Evolutionary conservation across 1,140 invertebrate species (phyloP), one percentile per base, ranked within the genome.

Genomic region (Zaprionus gabonicus): DNA sequence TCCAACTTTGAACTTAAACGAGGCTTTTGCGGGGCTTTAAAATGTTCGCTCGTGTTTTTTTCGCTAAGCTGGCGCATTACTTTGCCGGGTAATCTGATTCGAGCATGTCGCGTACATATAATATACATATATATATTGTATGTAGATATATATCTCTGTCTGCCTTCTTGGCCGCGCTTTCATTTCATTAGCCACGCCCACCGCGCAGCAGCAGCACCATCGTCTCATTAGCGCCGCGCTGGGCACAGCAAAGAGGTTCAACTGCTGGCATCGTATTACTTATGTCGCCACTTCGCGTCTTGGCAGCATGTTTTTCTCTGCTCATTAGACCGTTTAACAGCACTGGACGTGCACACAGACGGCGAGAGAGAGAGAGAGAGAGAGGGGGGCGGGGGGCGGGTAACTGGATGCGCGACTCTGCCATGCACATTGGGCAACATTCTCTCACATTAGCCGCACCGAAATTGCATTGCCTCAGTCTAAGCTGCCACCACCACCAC

Each of bases 401-500:
- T 9, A 2, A 7, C 7, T 3, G 46, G 46, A 49, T 17, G 0
- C 17, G 9, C 20, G 20, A 12, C 46, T 17, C 46, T 51, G 20
- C 46, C 46, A 25, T 59, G 66, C 53, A 23, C 36, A 23, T 28
- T 23, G 68, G 58, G 13, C 51, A 38, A 55, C 49, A 65, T n/a
- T 46, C n/a, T 38, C 59, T 34, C 12, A 46, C 38, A 71, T 64
- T 71, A 51, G 62, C 44, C 44, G 38, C 38, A 59, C 70, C 31
- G 46, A 71, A 82, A 81, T 82, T 82, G 65, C 57, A 81, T 81
- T 78, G 71, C 59, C 44, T 65, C 36, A 38, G 58, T n/a, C 38
- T 70, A 55, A 63, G 71, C 66, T 20, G 71, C n/a, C n/a, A 7
- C n/a, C 41, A 60, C 41, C 27, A 49, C 31, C 71, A 28, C 20